Conservation (phyloP, 2,113 vertebrate genomes). For the Tretioscincus oriximinensis region DNA sequence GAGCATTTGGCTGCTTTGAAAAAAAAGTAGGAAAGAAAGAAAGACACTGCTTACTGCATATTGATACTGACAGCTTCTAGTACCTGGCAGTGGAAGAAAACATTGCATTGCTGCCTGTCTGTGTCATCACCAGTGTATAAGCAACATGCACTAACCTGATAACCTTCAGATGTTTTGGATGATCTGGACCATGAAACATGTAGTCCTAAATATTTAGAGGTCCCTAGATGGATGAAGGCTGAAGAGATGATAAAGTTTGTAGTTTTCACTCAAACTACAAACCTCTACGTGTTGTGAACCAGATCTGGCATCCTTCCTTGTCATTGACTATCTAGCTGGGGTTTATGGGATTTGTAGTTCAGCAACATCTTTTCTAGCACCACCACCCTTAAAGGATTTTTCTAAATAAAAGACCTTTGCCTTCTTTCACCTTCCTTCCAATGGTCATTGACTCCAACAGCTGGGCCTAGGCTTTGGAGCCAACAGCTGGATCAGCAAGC, state of each 20-base stretch:
- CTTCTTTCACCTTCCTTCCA: no score
- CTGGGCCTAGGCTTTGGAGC: no score
- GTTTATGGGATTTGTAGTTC: no score
- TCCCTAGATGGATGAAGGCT: no score
- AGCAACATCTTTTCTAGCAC: no score
- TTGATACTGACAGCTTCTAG: background rate
- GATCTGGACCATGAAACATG: no score
- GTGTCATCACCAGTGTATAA: background rate
- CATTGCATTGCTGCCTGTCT: background rate
- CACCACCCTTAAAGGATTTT: background rate
- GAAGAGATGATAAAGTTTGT: no score
- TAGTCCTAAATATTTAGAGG: no score
- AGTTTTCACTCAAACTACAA: no score
- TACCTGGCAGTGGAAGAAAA: constrained; percentile 6
- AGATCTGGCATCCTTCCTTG: background rate
- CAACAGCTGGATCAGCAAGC: no score
- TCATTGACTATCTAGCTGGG: background rate
- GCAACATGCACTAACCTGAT: background rate
- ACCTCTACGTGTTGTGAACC: background rate
- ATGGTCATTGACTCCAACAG: no score
- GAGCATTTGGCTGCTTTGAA: background rate
- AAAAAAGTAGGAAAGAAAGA: background rate
- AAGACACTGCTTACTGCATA: constrained; percentile 19
- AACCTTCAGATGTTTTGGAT: background rate
- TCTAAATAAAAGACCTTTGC: no score